These are phyloP conservation scores for Trypoxylus dichotomus DNA, from an alignment of 1,140 invertebrate species.

Conservation along the genomic window DNA sequence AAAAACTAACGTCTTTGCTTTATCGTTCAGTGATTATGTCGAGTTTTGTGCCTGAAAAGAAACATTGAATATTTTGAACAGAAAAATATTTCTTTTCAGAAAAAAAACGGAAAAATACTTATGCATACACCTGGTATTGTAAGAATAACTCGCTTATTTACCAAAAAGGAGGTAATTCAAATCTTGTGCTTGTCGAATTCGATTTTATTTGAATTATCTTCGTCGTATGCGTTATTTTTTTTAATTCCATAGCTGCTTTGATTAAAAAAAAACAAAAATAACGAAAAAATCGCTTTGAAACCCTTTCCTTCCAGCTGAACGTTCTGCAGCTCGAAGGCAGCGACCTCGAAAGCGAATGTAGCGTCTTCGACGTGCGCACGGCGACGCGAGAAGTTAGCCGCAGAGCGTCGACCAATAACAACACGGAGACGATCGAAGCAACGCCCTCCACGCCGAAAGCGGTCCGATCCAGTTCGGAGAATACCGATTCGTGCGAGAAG, in stretches of 20 bases:
- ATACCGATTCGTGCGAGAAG: constrained; percentile 53
- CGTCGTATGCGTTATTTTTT: background rate
- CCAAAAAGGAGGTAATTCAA: background rate
- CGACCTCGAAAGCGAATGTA: constrained; percentile 64
- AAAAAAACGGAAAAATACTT: too few species aligned
- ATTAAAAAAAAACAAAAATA: background rate
- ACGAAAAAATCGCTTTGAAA: background rate
- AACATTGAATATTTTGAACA: too few species aligned
- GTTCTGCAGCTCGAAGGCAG: constrained; percentile 55
- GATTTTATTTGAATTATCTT: background rate
- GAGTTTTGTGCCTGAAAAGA: too few species aligned
- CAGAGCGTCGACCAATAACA: constrained; percentile 55
- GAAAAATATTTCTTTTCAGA: too few species aligned
- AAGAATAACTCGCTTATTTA: background rate
- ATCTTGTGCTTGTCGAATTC: background rate
- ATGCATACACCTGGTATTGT: too few species aligned
- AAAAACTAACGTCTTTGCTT: too few species aligned
- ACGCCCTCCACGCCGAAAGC: constrained; percentile 48
- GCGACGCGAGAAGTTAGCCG: constrained; percentile 52
- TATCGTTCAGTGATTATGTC: too few species aligned
- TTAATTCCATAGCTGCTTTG: background rate
- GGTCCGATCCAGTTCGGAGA: constrained; percentile 52
- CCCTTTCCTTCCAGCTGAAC: constrained; percentile 45
- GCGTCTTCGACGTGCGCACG: constrained; percentile 61
- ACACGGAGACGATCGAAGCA: constrained; percentile 49